Evolutionary conservation across 1,140 invertebrate species (phyloP).

Genomic region (Asobara japonica): DNA sequence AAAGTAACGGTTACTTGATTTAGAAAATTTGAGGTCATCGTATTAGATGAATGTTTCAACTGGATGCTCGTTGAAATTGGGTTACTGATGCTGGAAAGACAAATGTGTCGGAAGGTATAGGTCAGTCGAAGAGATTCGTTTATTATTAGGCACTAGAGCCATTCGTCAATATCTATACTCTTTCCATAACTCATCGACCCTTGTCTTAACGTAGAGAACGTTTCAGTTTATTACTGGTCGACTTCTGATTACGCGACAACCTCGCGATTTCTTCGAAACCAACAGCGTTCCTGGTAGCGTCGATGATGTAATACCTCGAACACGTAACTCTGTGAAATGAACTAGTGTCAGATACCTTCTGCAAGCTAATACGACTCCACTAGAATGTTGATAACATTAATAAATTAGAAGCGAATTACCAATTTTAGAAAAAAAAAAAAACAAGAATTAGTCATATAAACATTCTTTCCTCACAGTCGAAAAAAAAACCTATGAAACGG

Average conservation of each 20-base stretch:
- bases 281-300: constrained; percentile 19
- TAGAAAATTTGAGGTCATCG: no score
- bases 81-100: no score
- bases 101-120: no score
- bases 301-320: constrained; percentile 30
- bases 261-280: constrained; percentile 27
- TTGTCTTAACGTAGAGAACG: background rate
- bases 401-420: background rate
- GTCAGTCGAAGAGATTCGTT: no score
- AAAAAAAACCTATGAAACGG: background rate
- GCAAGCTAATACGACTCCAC: constrained; percentile 1
- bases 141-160: no score
- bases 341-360: constrained; percentile 12
- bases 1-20: no score
- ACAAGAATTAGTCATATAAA: no score
- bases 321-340: constrained; percentile 35
- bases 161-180: no score
- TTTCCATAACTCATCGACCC: background rate
- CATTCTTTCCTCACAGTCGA: no score
- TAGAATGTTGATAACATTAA: background rate
- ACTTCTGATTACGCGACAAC: constrained; percentile 11
- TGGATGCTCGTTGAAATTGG: no score
- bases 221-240: background rate
- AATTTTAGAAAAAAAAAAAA: background rate
- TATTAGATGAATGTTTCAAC: no score